Evolutionary conservation across 1,140 invertebrate genomes (phyloP), one percentile per base, ranked within the genome.

Genomic region (Sweltsa coloradensis): DNA sequence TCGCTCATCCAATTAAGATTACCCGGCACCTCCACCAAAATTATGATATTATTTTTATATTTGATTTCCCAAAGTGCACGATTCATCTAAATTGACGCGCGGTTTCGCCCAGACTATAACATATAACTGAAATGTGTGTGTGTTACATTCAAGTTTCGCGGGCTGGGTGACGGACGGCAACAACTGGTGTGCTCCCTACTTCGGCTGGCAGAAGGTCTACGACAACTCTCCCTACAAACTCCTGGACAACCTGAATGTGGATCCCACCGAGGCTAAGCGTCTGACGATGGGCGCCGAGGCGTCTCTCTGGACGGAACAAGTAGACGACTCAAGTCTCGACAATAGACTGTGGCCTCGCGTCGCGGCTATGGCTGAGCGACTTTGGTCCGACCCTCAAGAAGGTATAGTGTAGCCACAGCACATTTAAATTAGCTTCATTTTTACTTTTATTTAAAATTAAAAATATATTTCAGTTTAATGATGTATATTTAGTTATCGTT

Each of bases 121-220:
- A n/a, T n/a, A n/a, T n/a, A n/a, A n/a, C n/a, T n/a, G n/a, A n/a
- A n/a, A n/a, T n/a, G n/a, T n/a, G n/a, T n/a, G n/a, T n/a, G n/a
- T n/a, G n/a, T n/a, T n/a, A n/a, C n/a, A n/a, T n/a, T n/a, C 7
- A 41, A 71, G 69, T 44, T 72, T 66, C 49, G 65, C 63, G 37
- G 68, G 68, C n/a, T 78, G 75, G 75, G 58, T 76, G 24, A 72
- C 72, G 11, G 61, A 63, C 62, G 78, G 78, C 13, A 83, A 81
- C 54, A 89, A 89, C 60, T 89, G 86, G 88, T 90, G 87, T 61
- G 75, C 83, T 0, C 87, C 87, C 0, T 91, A 89, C 62, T 89
- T 85, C 59, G 81, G 83, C 3, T 91, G 88, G 88, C 86, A 91
- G 62, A 81, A 78, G 53, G 74, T 89, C 6, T 91, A 90, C 55